phyloP scores from a whole-genome alignment of 2,797 vertebrate genomes.

The Pseudopleuronectes americanus region DNA sequence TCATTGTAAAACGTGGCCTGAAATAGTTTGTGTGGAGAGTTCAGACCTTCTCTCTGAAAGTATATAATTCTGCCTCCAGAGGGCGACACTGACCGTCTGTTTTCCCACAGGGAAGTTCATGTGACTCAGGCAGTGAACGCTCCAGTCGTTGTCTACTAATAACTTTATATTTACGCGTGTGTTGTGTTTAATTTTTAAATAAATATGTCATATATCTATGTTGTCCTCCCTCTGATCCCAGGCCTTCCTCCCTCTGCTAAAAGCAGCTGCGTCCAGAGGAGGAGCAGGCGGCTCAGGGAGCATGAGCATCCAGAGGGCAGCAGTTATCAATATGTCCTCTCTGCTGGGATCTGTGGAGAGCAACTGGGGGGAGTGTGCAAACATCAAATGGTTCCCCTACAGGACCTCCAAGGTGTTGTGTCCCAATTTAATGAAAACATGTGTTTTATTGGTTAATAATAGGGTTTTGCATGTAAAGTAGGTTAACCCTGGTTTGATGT shows the following conservation, averaged over 20 bases:
- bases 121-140: too few species aligned
- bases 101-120: too few species aligned
- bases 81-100: too few species aligned
- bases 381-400: slow-evolving; percentile 83
- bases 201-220: neutral
- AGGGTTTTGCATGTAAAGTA: too few species aligned
- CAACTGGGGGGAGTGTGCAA: slow-evolving; percentile 67
- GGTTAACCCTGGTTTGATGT: too few species aligned
- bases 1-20: too few species aligned
- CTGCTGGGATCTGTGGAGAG: slow-evolving; percentile 81
- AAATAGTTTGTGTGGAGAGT: too few species aligned
- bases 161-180: too few species aligned
- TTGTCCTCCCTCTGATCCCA: slow-evolving; percentile 13
- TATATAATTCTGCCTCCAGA: too few species aligned
- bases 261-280: slow-evolving; percentile 76
- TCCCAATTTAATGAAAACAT: neutral
- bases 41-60: too few species aligned
- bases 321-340: slow-evolving; percentile 83
- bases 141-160: too few species aligned
- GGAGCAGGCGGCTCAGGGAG: slow-evolving; percentile 23
- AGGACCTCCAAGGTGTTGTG: slow-evolving; percentile 83
- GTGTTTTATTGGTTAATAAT: neutral
- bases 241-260: slow-evolving; percentile 81
- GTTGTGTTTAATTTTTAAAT: neutral
- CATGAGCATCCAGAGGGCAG: slow-evolving; percentile 83